phyloP scores from a whole-genome alignment of 2,888 invertebrate species.

The Apodemia zela region DNA sequence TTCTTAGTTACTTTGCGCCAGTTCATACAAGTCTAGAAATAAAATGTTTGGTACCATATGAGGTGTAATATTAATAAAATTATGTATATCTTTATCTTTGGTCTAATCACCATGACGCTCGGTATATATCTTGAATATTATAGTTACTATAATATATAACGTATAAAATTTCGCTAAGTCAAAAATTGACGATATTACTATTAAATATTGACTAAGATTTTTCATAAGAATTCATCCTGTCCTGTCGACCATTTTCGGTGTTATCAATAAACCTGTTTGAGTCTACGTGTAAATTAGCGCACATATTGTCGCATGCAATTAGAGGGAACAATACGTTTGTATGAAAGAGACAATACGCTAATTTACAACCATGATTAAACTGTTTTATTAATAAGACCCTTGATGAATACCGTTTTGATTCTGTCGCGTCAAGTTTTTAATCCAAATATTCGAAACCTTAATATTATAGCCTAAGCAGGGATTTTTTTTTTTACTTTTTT shows the following conservation, averaged over 20 bases:
- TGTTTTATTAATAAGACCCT: slow-evolving; percentile 1
- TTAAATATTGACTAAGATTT: slow-evolving; percentile 77
- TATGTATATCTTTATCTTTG: slow-evolving; percentile 76
- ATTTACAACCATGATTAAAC: neutral
- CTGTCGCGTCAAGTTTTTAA: slow-evolving; percentile 65
- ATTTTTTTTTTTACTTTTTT: slow-evolving; percentile 69
- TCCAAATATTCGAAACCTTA: slow-evolving; percentile 72
- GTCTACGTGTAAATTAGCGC: neutral
- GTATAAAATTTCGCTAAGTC: slow-evolving; percentile 80
- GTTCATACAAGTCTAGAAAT: slow-evolving; percentile 37
- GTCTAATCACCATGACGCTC: slow-evolving; percentile 71
- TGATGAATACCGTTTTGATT: slow-evolving; percentile 44
- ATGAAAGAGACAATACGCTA: neutral
- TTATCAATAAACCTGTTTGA: neutral
- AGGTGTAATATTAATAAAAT: slow-evolving; percentile 69
- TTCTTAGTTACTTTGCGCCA: slow-evolving; percentile 35
- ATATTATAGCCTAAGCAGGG: slow-evolving; percentile 75
- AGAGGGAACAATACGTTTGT: neutral
- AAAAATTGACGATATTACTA: slow-evolving; percentile 78
- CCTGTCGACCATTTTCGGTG: neutral
- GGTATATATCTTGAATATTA: slow-evolving; percentile 64
- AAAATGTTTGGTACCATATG: slow-evolving; percentile 77
- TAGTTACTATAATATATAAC: slow-evolving; percentile 71
- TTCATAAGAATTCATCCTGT: slow-evolving; percentile 77
- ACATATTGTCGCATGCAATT: neutral